Evolutionary conservation across 2,113 vertebrate species (phyloP), one percentile per base, ranked within the genome.

Genomic region (Caretta caretta): DNA sequence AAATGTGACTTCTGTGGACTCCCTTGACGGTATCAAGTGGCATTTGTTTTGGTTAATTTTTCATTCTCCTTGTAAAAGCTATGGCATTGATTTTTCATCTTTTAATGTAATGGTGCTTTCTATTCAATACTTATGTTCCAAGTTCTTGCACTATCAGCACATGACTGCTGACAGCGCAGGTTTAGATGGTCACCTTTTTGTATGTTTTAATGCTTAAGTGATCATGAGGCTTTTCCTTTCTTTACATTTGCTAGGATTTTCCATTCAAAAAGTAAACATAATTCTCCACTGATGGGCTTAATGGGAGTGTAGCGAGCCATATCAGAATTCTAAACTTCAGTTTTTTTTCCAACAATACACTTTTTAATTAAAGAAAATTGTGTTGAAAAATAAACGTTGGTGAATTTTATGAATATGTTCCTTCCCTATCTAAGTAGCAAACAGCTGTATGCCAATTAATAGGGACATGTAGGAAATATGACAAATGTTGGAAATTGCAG

Each of bases 301-400:
- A 96, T 97, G 94, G 94, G 94, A 95, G 95, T 92, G 19, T 57
- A 93, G 93, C 90, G 93, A 93, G 92, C 89, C 93, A 59, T 93
- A 95, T 97, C 94, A 97, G 82, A 97, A 84, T 93, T 97, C 90
- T 90, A 91, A 90, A 92, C 83, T 54, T 96, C 57, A 90, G 94
- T 48, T 97, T 98, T 97, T 93, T 96, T 98, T 97, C 97, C 95
- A 96, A 88, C 89, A 90, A 8, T 14, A 80, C 20, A 6, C 95
- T 89, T 89, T 84, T 84, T 91, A 93, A 96, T 96, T 97, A 94
- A 84, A 92, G 86, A 89, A 97, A 96, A 96, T 92, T 90, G 69
- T 96, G 92, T 82, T 88, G 93, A 88, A 91, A 97, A 95, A 96
- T 11, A 96, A 97, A 93, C 38, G 2, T 93, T 97, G 9, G 9